phyloP scores from a whole-genome alignment of 2,797 vertebrate species.

The Rhabdomys pumilio region DNA sequence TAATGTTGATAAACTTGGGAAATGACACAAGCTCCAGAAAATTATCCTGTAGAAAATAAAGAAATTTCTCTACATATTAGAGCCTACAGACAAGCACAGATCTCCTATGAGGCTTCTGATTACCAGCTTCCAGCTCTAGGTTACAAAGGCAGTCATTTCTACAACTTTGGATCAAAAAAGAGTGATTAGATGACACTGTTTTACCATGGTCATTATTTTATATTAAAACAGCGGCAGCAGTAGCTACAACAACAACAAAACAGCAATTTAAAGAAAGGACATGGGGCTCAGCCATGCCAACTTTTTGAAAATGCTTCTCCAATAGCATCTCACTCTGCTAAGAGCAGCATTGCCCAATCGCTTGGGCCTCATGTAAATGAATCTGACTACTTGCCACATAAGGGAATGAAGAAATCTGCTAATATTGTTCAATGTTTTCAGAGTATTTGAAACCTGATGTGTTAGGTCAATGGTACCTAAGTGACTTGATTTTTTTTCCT shows the following conservation, averaged over 20 bases:
- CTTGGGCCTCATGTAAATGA: neutral
- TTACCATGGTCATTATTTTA: neutral
- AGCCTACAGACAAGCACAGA: neutral
- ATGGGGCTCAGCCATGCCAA: neutral
- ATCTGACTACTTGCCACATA: neutral
- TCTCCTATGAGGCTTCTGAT: neutral
- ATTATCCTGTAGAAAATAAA: slow-evolving; percentile 31
- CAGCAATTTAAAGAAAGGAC: neutral
- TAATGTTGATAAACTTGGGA: neutral
- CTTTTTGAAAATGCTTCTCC: slow-evolving; percentile 53
- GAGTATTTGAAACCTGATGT: neutral
- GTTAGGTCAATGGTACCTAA: neutral
- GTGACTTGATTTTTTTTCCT: slow-evolving; percentile 19
- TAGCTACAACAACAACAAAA: neutral
- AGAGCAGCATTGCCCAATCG: neutral
- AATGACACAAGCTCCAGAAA: neutral
- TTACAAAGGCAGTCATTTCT: slow-evolving; percentile 16
- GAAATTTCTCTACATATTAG: neutral
- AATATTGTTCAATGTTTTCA: neutral
- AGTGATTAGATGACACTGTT: neutral
- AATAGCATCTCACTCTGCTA: neutral
- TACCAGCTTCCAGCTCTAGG: neutral
- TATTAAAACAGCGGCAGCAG: neutral
- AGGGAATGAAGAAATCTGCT: neutral
- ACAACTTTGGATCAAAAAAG: neutral